phyloP scores from a whole-genome alignment of 1,140 invertebrate species.

The Papilio aristodemus region DNA sequence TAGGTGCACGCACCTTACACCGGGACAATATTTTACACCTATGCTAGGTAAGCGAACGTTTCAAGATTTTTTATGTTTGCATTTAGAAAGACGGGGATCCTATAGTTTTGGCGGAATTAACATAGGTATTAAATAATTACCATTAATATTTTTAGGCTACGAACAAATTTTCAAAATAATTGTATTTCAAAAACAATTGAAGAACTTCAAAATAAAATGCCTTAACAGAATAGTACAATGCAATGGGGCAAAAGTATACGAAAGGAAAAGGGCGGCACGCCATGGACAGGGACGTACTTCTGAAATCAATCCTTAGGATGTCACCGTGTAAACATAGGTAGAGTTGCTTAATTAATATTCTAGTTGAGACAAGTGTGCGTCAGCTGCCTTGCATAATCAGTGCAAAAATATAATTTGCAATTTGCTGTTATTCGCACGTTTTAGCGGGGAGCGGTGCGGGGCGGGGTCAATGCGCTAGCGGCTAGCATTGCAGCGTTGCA shows the following conservation, averaged over 20 bases:
- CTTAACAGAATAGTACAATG: neutral
- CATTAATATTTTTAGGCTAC: no score
- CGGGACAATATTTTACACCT: slow-evolving; percentile 26
- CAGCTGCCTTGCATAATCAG: slow-evolving; percentile 43
- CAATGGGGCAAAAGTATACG: neutral
- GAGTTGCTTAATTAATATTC: slow-evolving; percentile 28
- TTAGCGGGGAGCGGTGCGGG: slow-evolving; percentile 40
- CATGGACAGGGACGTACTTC: neutral
- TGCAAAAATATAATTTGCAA: slow-evolving; percentile 45
- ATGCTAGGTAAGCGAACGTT: slow-evolving; percentile 24
- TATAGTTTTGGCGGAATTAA: no score
- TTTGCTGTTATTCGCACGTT: slow-evolving; percentile 62
- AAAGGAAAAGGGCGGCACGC: neutral
- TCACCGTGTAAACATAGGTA: slow-evolving; percentile 26
- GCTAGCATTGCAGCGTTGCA: slow-evolving; percentile 57
- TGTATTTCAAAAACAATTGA: neutral
- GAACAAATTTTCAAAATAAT: no score
- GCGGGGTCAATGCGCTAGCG: slow-evolving; percentile 62
- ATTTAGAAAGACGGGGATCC: neutral
- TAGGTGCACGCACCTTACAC: slow-evolving; percentile 17
- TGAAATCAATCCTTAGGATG: neutral
- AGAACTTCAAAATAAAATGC: neutral
- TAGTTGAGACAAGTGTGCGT: slow-evolving; percentile 42
- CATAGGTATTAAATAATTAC: no score
- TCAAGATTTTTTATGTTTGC: slow-evolving; percentile 1